These are phyloP conservation scores for Muschampia plurimacula DNA, from an alignment of 2,888 invertebrate genomes.

Conservation along the genomic window DNA sequence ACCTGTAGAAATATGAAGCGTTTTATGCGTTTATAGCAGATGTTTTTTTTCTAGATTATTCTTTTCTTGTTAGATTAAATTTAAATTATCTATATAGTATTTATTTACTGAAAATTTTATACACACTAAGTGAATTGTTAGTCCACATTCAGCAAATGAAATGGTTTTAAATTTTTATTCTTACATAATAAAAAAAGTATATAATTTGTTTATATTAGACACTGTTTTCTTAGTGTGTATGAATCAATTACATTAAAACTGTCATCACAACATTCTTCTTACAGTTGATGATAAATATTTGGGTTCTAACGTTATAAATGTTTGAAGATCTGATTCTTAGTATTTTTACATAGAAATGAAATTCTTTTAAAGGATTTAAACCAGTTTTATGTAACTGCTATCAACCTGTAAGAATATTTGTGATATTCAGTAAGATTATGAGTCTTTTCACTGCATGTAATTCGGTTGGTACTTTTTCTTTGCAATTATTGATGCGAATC, in stretches of 20 bases:
- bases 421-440: constrained; percentile 7
- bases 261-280: constrained; percentile 32
- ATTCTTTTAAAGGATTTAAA: neutral
- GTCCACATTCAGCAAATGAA: neutral
- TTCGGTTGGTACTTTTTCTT: neutral
- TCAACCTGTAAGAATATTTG: constrained; percentile 22
- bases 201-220: neutral
- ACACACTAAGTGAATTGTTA: constrained; percentile 26
- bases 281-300: constrained; percentile 8
- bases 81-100: constrained; percentile 25
- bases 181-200: neutral
- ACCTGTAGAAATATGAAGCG: constrained; percentile 66
- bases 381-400: neutral
- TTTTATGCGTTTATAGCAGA: constrained; percentile 64
- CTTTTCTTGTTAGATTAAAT: constrained; percentile 36
- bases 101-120: constrained; percentile 19
- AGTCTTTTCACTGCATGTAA: constrained; percentile 15
- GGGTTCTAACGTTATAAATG: neutral
- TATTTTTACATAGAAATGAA: constrained; percentile 17
- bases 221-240: constrained; percentile 33
- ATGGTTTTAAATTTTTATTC: neutral
- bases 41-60: constrained; percentile 50
- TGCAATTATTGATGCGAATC: constrained; percentile 7
- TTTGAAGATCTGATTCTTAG: constrained; percentile 25
- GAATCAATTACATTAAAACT: constrained; percentile 9